Conservation (phyloP, 1,140 invertebrate genomes). For the Ruditapes philippinarum region DNA sequence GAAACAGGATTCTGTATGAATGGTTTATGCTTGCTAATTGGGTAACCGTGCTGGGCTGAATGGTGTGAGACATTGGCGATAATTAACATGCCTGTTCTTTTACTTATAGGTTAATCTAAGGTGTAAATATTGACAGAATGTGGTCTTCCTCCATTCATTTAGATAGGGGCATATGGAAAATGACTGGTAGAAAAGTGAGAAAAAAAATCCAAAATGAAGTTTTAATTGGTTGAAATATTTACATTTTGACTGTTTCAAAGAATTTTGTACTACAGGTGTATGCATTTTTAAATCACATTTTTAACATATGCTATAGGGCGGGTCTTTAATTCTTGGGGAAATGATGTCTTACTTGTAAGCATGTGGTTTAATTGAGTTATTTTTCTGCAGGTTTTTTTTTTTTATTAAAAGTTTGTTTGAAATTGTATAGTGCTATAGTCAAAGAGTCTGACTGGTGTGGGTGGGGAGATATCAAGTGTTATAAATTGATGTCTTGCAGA, state of each 20-base stretch:
- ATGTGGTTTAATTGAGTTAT: too few species aligned
- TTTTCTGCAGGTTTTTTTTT: too few species aligned
- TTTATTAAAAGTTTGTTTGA: too few species aligned
- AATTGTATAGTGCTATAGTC: too few species aligned
- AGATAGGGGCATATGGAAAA: background rate
- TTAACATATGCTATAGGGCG: too few species aligned
- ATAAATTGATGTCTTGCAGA: too few species aligned
- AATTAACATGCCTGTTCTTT: background rate
- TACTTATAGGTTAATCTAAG: slow-evolving; percentile 18
- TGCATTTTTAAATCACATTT: too few species aligned
- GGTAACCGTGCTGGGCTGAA: background rate
- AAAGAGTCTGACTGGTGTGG: too few species aligned
- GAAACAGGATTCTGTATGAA: slow-evolving; percentile 7
- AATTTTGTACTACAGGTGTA: too few species aligned
- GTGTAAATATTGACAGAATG: slow-evolving; percentile 12
- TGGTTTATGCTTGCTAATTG: slow-evolving; percentile 29
- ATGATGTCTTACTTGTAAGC: too few species aligned
- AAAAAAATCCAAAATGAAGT: background rate
- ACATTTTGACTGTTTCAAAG: background rate
- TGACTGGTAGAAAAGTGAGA: background rate
- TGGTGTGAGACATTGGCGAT: background rate
- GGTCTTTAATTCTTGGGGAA: too few species aligned
- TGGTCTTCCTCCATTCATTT: background rate
- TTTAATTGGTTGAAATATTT: background rate
- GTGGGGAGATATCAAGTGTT: too few species aligned